phyloP scores from a whole-genome alignment of 2,888 invertebrate genomes.

The Epirrhoe alternata region DNA sequence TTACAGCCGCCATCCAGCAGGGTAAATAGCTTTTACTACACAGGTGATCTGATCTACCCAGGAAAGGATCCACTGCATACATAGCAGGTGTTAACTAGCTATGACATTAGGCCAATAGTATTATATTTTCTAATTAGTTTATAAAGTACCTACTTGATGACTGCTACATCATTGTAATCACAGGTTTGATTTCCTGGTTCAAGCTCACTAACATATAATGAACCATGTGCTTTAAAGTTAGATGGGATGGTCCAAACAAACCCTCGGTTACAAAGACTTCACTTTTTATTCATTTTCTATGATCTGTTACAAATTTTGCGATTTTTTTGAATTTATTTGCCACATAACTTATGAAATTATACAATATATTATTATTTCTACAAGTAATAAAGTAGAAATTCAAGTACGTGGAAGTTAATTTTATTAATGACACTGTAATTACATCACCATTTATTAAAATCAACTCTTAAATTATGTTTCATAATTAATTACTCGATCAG shows the following conservation, averaged over 20 bases:
- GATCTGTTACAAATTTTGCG: conserved; percentile 82
- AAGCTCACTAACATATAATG: not conserved
- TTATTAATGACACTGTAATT: conserved; percentile 81
- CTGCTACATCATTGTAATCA: not conserved
- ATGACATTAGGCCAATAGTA: too few relatives aligned
- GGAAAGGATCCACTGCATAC: too few relatives aligned
- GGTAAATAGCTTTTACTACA: too few relatives aligned
- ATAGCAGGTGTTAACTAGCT: too few relatives aligned
- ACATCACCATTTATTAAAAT: conserved; percentile 73
- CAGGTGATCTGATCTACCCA: too few relatives aligned
- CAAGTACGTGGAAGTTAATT: conserved; percentile 81
- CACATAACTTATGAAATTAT: conserved; percentile 77
- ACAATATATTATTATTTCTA: conserved; percentile 64
- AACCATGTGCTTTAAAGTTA: not conserved
- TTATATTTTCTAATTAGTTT: too few relatives aligned
- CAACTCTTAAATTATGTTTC: conserved; percentile 78
- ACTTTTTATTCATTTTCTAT: conserved; percentile 83
- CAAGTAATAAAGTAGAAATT: conserved; percentile 78
- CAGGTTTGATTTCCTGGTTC: too few relatives aligned
- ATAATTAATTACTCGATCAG: conserved; percentile 76
- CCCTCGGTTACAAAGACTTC: conserved; percentile 80
- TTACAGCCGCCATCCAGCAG: too few relatives aligned
- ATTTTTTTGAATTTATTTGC: conserved; percentile 78
- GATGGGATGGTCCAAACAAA: conserved; percentile 58
- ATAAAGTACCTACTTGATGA: too few relatives aligned